These are phyloP conservation scores for Polymixis flavicincta DNA, from an alignment of 2,888 invertebrate species.

Conservation along the genomic window DNA sequence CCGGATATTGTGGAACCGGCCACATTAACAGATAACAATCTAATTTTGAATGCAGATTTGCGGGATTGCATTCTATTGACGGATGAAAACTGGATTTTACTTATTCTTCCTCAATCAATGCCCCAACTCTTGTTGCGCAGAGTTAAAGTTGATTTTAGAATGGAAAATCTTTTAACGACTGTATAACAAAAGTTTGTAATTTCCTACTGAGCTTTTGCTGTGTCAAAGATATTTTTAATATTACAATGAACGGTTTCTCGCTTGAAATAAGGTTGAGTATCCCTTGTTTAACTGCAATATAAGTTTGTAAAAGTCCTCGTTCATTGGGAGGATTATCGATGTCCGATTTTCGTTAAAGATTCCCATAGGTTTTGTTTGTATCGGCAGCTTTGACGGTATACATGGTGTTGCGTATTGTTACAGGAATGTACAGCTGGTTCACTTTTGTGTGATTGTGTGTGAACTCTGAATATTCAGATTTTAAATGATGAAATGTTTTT, in stretches of 20 bases:
- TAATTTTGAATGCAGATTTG: slow-evolving; percentile 84
- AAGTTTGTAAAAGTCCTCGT: slow-evolving; percentile 54
- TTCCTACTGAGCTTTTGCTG: slow-evolving; percentile 60
- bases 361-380: slow-evolving; percentile 75
- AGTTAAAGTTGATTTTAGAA: slow-evolving; percentile 30
- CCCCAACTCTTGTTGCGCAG: neutral
- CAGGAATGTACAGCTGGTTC: slow-evolving; percentile 58
- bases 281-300: neutral
- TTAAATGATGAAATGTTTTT: slow-evolving; percentile 30
- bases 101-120: slow-evolving; percentile 47
- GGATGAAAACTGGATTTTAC: slow-evolving; percentile 62
- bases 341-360: slow-evolving; percentile 74
- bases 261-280: slow-evolving; percentile 39
- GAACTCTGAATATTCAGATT: slow-evolving; percentile 52
- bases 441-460: slow-evolving; percentile 54
- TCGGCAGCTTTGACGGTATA: slow-evolving; percentile 66
- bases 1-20: slow-evolving; percentile 77
- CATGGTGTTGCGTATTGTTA: slow-evolving; percentile 65
- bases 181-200: slow-evolving; percentile 51
- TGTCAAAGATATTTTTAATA: slow-evolving; percentile 44
- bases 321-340: slow-evolving; percentile 77
- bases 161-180: slow-evolving; percentile 16
- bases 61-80: slow-evolving; percentile 76
- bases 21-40: slow-evolving; percentile 86
- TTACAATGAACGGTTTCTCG: neutral